Base-by-base conservation (phyloP, 2,797 vertebrate species). In the Oreonectes daqikongensis region DNA sequence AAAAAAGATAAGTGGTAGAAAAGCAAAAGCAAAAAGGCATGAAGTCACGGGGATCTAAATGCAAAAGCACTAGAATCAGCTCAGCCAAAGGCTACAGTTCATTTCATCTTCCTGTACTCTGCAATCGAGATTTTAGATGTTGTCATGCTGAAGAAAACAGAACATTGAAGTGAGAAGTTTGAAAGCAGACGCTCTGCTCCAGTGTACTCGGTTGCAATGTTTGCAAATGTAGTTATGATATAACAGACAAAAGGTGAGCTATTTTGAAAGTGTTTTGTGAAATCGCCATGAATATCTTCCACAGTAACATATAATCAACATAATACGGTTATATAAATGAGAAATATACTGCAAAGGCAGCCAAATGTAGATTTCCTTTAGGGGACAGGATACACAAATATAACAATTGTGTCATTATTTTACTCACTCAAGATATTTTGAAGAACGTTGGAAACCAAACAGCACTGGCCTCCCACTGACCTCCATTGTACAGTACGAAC, bases 61-160 rank as follows among this genome's bases (percentile, higher is more conserved):
- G 79, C 61, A 77, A 77, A 77, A 77, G 79, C 74, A 72, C 71
- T 81, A 75, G 64, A 77, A 72, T 68, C 74, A 53, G 75, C 74
- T 52, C 32, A 32, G 69, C 74, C 69, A 72, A 72, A 77, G 74
- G 63, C 69, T 77, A 72, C 48, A 64, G 69, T 63, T 72, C 77
- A 63, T 72, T 72, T 72, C 74, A 72, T 53, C 69, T 66, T 59
- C 15, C 61, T 60, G 52, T 60, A 40, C 55, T 69, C 55, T 69
- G 75, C 60, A 69, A 77, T 77, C 55, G n/a, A 72, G 70, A 72
- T 67, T 81, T 67, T 42, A 77, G 64, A 77, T 72, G 79, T 46
- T 44, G 73, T 66, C 73, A n/a, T 61, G 42, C 53, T 69, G 40
- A 64, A 72, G 68, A 76, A 71, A 57, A 69, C 18, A 8, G 26